Conservation (phyloP, 1,140 invertebrate species). For the Meloidogyne exigua region DNA sequence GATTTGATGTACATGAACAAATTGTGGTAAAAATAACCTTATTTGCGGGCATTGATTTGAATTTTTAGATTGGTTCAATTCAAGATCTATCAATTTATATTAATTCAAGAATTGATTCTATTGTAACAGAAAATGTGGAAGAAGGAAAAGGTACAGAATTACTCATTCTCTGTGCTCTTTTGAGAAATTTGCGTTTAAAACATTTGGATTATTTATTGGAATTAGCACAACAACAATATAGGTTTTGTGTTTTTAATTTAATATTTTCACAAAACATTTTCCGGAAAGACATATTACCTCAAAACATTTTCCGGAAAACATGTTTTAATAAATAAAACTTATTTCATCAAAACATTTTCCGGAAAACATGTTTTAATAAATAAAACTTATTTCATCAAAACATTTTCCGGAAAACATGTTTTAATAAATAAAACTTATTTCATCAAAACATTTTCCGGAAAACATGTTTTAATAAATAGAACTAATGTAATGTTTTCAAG, state of each 20-base stretch:
- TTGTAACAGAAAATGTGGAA: not conserved
- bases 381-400: not conserved
- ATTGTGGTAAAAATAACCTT: slow-evolving; percentile 31
- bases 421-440: slow-evolving; percentile 11
- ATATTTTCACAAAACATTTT: not conserved
- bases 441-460: slow-evolving; percentile 3
- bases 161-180: slow-evolving; percentile 23
- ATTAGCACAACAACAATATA: slow-evolving; percentile 47
- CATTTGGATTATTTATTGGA: slow-evolving; percentile 48
- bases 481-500: slow-evolving; percentile 17
- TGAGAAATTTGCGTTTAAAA: slow-evolving; percentile 36
- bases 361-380: not conserved
- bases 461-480: not conserved
- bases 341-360: not conserved
- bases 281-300: not conserved
- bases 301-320: not conserved
- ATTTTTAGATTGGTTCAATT: not conserved
- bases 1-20: slow-evolving; percentile 45
- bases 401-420: not conserved
- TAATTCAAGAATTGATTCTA: not conserved
- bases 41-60: not conserved
- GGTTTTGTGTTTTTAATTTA: slow-evolving; percentile 33
- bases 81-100: not conserved
- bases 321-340: not conserved
- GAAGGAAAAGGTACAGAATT: slow-evolving; percentile 15